Evolutionary conservation across 2,797 vertebrate species (phyloP), one percentile per base, ranked within the genome.

Genomic region (Capromys pilorides): DNA sequence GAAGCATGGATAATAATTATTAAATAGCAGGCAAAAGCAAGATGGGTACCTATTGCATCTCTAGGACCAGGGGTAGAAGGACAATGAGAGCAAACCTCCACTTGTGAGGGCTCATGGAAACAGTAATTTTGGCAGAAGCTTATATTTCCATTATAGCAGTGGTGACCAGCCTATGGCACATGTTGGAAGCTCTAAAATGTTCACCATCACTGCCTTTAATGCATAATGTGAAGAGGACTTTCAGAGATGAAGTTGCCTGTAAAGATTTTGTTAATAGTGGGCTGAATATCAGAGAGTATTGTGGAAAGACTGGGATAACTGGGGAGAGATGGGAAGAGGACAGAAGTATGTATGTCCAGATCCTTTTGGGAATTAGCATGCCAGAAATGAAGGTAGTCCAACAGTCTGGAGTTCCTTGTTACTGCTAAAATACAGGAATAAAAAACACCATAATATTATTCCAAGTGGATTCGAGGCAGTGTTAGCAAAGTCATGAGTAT

Each of bases 1-100:
- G 11, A 75, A 54, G 33, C 45, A 36, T 26, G 57, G 28, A 91
- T 24, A 83, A 87, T 77, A 62, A 69, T 87, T 41, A 61, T 45
- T 51, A 97, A 93, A 94, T 54, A 59, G 21, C n/a, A 93, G 28
- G 88, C 49, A 94, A 86, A 59, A 88, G 45, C 62, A 66, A 92
- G 80, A 88, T 66, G 0, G 9, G 54, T 2, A 49, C 22, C 14
- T 57, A 41, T 1, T 78, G 8, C 36, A 71, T 49, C 45, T 92
- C 18, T 4, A 85, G 19, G 14, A 39, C 39, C 59, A 57, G 16
- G 2, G 6, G 8, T 59, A 88, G 59, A 88, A 90, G 10, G n/a
- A 24, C 28, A 86, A 26, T 81, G 41, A 94, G 64, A 90, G 28
- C 49, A 84, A 92, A 91, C 10, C 51, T 81, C 36, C 36, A 86